Evolutionary conservation across 2,113 vertebrate genomes (phyloP).

Genomic region (Halcyon senegalensis): DNA sequence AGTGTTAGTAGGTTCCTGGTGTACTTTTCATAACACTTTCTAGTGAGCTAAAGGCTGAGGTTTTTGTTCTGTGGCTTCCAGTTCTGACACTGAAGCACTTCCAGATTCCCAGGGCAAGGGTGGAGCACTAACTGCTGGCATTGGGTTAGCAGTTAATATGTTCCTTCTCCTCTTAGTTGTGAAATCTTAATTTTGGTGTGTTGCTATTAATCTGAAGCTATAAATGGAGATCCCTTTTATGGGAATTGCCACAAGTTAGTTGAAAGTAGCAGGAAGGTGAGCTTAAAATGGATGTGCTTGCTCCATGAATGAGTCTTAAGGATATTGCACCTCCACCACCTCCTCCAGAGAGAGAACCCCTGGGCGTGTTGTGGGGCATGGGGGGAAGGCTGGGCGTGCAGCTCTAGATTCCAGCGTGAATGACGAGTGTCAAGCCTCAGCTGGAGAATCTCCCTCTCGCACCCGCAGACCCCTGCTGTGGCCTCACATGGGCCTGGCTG

Average conservation of each 20-base stretch:
- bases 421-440: rapidly evolving
- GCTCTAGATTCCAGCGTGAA: neutral
- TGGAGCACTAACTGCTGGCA: neutral
- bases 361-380: rapidly evolving
- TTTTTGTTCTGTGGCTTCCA: neutral
- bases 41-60: neutral
- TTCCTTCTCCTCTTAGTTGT: neutral
- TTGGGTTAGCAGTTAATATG: neutral
- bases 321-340: no score
- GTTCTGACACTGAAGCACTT: neutral
- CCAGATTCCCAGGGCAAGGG: neutral
- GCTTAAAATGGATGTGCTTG: neutral
- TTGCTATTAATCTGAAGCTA: neutral
- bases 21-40: neutral
- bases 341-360: neutral
- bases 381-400: neutral
- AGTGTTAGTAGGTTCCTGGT: neutral
- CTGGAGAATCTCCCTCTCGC: neutral
- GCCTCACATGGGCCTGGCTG: neutral
- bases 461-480: neutral
- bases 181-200: neutral
- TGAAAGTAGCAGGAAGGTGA: neutral
- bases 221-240: neutral
- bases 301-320: neutral
- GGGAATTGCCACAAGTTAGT: neutral